Evolutionary conservation across 2,888 invertebrate genomes (phyloP).

Genomic region (Stenolophus ochropezus): DNA sequence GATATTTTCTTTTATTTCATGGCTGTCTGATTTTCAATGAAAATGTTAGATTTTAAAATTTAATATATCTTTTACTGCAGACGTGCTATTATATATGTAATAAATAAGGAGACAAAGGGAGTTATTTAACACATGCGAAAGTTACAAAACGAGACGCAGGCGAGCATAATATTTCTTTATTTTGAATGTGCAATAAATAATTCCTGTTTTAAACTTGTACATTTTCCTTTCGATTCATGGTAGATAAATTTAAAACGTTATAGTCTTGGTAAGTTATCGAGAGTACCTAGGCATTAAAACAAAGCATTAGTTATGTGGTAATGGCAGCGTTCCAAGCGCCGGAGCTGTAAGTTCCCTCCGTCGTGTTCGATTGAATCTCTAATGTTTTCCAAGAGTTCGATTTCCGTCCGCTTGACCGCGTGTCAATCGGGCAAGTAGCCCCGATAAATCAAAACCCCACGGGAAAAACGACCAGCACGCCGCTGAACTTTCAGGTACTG

Average conservation of each 20-base stretch:
- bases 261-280: not conserved
- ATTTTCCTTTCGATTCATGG: not conserved
- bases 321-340: constrained; percentile 16
- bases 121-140: too few species aligned
- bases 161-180: not conserved
- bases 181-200: not conserved
- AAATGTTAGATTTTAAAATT: too few species aligned
- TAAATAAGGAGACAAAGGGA: too few species aligned
- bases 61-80: too few species aligned
- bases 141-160: too few species aligned
- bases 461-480: constrained; percentile 1
- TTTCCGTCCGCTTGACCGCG: constrained; percentile 21
- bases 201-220: not conserved
- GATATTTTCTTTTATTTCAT: too few species aligned
- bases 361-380: constrained; percentile 20
- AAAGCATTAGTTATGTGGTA: not conserved
- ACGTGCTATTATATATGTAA: too few species aligned
- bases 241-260: not conserved
- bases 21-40: too few species aligned
- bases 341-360: not conserved
- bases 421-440: constrained; percentile 33
- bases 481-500: constrained; percentile 33
- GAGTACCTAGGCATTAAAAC: not conserved
- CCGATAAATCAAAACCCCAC: constrained; percentile 18
- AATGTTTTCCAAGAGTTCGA: constrained; percentile 22